Base-by-base conservation (phyloP, 2,797 vertebrate species). In the Sphenodon punctatus region DNA sequence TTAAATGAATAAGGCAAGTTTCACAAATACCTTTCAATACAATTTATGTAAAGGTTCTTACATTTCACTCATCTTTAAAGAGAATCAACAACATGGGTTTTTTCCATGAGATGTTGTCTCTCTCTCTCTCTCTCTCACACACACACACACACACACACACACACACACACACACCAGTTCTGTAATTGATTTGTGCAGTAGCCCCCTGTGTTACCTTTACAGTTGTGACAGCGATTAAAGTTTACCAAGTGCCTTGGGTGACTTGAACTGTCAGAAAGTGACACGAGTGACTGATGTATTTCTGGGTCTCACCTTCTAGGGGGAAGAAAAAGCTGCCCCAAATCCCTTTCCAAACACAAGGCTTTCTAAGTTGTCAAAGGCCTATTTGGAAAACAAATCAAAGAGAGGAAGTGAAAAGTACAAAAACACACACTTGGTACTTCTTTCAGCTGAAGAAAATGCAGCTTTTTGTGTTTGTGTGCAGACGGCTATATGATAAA, bases 191-290 rank as follows among this genome's bases (percentile, higher is more conserved):
- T 89, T 46, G 27, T 82, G 80, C 63, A 91, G 87, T 66, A 78
- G 42, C 80, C 75, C 34, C 30, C 65, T 67, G 23, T 80, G 78
- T 91, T 93, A 93, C 73, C 83, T 95, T 94, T 91, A 76, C 45
- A 79, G 59, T 53, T 90, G 85, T 93, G 92, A 93, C 89, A 94
- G 76, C 4, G 25, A 90, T 92, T 93, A 92, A 95, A 95, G 87
- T 93, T 94, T 92, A 90, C 89, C 91, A 90, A 93, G 89, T 91
- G 88, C 79, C 83, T 94, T 86, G 90, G 88, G 86, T 84, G 63
- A 92, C 79, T 91, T 92, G 83, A 93, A 86, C 82, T 93, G 88
- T 93, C 94, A 95, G 81, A 79, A 89, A 80, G 8, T 79, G 92
- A 83, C 73, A 92, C 22, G 10, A 85, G 42, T 94, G 94, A 96